Conservation (phyloP, 2,113 vertebrate species). For the Phylloscopus trochiloides region DNA sequence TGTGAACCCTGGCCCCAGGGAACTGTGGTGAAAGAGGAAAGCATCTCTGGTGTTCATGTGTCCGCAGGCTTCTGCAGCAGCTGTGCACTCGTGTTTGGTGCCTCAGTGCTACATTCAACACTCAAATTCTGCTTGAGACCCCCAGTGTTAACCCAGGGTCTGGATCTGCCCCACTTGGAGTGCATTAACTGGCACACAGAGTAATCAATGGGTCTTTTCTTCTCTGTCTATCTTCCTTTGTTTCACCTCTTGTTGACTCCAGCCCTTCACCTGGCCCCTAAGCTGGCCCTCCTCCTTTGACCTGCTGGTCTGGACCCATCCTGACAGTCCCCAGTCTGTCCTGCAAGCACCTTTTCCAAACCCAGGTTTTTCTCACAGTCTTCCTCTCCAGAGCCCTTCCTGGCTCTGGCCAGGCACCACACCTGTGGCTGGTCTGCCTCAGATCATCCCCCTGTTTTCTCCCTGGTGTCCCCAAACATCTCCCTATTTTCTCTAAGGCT, state of each 20-base stretch:
- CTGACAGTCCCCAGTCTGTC: rapidly evolving
- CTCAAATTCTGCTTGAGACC: not conserved
- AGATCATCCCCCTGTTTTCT: not conserved
- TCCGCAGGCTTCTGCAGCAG: not conserved
- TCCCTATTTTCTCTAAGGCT: not conserved
- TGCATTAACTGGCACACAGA: not conserved
- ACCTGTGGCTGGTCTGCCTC: not conserved
- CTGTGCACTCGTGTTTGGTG: not conserved
- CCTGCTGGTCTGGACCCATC: not conserved
- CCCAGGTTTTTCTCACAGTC: not conserved
- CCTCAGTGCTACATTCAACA: not conserved
- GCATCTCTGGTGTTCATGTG: not conserved
- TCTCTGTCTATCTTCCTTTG: not conserved
- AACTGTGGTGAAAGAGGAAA: not conserved
- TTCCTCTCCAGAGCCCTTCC: not conserved
- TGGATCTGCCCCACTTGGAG: rapidly evolving
- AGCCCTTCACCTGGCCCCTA: not conserved
- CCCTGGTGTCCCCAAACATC: not conserved
- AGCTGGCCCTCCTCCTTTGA: not conserved
- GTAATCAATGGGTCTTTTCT: not conserved
- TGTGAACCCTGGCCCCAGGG: not conserved
- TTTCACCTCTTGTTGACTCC: not conserved
- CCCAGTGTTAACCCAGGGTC: not conserved
- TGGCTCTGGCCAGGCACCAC: not conserved
- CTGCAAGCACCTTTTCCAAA: rapidly evolving